These are phyloP conservation scores for Acleris laterana DNA, from an alignment of 2,888 invertebrate species.

Conservation along the genomic window DNA sequence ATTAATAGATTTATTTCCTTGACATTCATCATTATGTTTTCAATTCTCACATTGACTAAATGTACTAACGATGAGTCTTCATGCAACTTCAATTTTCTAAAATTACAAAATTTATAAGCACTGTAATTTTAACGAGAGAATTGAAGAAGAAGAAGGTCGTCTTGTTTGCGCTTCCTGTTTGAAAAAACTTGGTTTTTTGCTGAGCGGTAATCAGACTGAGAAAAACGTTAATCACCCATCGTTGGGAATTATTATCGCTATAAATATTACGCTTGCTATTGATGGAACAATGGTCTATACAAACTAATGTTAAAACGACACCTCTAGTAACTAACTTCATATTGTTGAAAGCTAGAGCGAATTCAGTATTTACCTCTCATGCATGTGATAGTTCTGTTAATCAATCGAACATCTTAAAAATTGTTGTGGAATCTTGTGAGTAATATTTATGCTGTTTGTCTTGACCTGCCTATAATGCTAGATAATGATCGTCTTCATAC, in stretches of 20 bases:
- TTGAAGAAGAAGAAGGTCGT: slow-evolving; percentile 23
- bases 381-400: no score
- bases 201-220: background rate
- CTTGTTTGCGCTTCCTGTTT: slow-evolving; percentile 21
- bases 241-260: slow-evolving; percentile 1
- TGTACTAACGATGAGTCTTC: background rate
- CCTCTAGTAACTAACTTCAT: no score
- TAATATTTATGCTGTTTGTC: no score
- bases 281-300: slow-evolving; percentile 15
- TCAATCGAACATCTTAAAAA: no score
- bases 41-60: background rate
- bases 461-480: no score
- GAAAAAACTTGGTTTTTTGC: slow-evolving; percentile 13
- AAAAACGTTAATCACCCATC: slow-evolving; percentile 15
- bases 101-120: slow-evolving; percentile 7
- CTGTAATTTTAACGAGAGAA: slow-evolving; percentile 1
- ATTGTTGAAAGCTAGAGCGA: no score
- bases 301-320: no score
- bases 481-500: no score
- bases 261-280: background rate
- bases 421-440: no score
- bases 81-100: slow-evolving; percentile 14
- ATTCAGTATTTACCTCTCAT: no score
- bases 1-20: background rate
- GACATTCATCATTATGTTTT: no score